These are phyloP conservation scores for Drosophila gunungcola DNA, from an alignment of 1,140 invertebrate genomes.

Conservation along the genomic window DNA sequence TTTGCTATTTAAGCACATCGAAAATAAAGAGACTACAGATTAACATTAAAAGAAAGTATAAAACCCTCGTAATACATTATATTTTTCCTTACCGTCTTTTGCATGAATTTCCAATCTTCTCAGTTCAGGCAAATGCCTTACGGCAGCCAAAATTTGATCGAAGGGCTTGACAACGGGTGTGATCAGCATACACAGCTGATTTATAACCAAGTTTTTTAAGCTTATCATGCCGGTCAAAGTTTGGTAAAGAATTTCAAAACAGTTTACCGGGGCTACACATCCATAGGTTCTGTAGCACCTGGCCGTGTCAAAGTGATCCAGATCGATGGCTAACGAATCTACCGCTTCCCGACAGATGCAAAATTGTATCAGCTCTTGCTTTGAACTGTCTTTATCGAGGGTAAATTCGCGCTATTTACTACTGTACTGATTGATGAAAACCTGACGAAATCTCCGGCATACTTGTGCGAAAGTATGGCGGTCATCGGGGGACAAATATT, in stretches of 20 bases:
- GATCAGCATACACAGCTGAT: conserved; percentile 7
- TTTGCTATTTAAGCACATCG: no score
- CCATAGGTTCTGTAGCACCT: not conserved
- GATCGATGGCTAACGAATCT: conserved; percentile 36
- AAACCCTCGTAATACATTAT: no score
- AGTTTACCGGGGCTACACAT: conserved; percentile 21
- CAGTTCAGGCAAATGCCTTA: conserved; percentile 17
- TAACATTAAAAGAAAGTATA: no score
- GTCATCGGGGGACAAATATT: conserved; percentile 26
- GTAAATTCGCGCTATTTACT: conserved; percentile 27
- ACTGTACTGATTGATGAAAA: conserved; percentile 19
- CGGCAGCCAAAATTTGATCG: conserved; percentile 40
- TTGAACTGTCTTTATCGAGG: conserved; percentile 9
- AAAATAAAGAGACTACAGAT: no score
- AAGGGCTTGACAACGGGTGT: conserved; percentile 27
- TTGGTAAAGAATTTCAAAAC: conserved; percentile 30
- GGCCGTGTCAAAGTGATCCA: conserved; percentile 37
- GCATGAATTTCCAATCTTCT: conserved; percentile 35
- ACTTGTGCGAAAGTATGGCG: conserved; percentile 43
- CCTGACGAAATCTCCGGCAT: conserved; percentile 49
- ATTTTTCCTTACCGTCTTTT: conserved; percentile 30
- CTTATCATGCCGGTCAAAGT: conserved; percentile 37
- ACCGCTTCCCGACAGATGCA: conserved; percentile 52
- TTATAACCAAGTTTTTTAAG: conserved; percentile 29
- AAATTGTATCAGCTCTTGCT: conserved; percentile 34